Conservation (phyloP, 2,113 vertebrate species). For the Terrapene triunguis region DNA sequence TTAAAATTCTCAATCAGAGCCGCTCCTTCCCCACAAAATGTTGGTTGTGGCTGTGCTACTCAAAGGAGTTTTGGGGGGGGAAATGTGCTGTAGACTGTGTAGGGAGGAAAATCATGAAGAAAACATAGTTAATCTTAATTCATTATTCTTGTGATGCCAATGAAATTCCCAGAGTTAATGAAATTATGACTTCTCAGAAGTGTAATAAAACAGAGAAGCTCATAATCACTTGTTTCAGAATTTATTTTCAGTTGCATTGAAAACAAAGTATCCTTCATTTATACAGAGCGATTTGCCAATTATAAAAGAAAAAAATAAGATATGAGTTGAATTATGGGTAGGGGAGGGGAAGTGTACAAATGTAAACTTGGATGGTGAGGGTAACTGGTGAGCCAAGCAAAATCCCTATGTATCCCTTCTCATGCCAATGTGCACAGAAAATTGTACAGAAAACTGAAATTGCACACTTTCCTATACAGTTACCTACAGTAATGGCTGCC, state of each 20-base stretch:
- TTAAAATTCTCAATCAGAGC: neutral
- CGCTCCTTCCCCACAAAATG: neutral
- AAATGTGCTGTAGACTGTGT: neutral
- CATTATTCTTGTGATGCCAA: neutral
- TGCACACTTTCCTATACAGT: neutral
- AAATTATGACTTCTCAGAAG: conserved; percentile 15
- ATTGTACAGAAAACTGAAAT: neutral
- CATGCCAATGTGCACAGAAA: neutral
- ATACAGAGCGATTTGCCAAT: neutral
- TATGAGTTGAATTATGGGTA: neutral
- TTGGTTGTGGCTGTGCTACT: neutral
- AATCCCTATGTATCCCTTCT: neutral
- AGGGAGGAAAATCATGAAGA: neutral
- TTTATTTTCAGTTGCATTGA: neutral
- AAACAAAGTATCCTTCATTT: conserved; percentile 11
- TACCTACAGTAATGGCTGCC: neutral
- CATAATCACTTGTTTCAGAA: neutral
- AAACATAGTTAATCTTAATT: neutral
- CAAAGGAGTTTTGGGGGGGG: neutral
- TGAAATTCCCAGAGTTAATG: conserved; percentile 18
- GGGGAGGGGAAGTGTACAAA: neutral
- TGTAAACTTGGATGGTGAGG: neutral
- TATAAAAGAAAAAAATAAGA: neutral
- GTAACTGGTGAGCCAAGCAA: neutral
- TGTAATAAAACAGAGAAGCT: neutral